A percentile compares a stretch with the other conserved stretches of the same genome.
These are phyloP conservation scores for Hepsetus odoe DNA, from an alignment of 2,113 vertebrate genomes.

Conservation along the genomic window DNA sequence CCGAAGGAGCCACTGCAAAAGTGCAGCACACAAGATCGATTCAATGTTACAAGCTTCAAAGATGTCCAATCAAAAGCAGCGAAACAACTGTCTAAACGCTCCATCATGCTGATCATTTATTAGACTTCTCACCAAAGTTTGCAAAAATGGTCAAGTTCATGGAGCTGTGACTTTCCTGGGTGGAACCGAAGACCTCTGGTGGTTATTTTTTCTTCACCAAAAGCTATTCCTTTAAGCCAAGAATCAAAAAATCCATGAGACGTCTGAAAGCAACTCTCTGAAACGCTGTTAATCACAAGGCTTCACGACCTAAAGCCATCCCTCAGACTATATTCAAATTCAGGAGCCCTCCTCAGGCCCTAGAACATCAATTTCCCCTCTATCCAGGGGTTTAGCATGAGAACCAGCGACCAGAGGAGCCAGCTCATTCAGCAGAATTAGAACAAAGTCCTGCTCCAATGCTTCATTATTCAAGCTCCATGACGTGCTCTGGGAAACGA, in stretches of 20 bases:
- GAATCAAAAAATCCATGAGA: neutral
- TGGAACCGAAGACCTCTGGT: too few relatives aligned
- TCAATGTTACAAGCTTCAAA: too few relatives aligned
- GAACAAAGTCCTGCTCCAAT: conserved; percentile 43
- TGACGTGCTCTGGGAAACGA: conserved; percentile 36
- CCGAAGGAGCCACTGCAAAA: too few relatives aligned
- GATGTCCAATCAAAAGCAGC: too few relatives aligned
- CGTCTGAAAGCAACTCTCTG: neutral
- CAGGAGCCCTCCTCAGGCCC: conserved; percentile 13
- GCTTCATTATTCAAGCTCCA: conserved; percentile 51
- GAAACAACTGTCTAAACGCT: too few relatives aligned
- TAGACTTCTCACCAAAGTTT: too few relatives aligned
- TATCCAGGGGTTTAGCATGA: conserved; percentile 35
- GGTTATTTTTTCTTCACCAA: neutral
- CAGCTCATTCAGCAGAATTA: conserved; percentile 50
- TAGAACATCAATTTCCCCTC: conserved; percentile 23
- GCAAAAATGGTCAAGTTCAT: too few relatives aligned
- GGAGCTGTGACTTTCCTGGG: too few relatives aligned
- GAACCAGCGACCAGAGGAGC: conserved; percentile 29
- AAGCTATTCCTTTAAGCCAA: neutral
- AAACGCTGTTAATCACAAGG: neutral
- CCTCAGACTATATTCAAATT: conserved; percentile 35
- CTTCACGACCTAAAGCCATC: neutral
- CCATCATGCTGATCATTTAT: too few relatives aligned
- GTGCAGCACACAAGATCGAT: too few relatives aligned